Evolutionary conservation across 2,888 invertebrate genomes (phyloP).

Genomic region (Drosophila niveifrons): DNA sequence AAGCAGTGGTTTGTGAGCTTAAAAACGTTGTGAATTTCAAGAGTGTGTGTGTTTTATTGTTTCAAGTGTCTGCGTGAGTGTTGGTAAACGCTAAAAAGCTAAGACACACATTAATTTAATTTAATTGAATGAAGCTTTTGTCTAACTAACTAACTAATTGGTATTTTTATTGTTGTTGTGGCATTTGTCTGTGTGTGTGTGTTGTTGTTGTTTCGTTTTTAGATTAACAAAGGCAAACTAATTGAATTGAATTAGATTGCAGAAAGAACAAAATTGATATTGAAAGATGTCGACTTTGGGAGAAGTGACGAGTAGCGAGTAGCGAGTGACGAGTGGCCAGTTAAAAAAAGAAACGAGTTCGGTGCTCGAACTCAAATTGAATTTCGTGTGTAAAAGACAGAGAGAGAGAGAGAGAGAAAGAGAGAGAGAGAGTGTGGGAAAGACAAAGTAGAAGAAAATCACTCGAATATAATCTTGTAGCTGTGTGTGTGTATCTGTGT

Average conservation of each 20-base stretch:
- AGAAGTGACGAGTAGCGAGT: slow-evolving; percentile 23
- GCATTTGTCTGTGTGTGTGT: slow-evolving; percentile 33
- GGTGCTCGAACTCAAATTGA: slow-evolving; percentile 29
- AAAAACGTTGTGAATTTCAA: neutral
- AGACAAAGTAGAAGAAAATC: slow-evolving; percentile 30
- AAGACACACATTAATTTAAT: slow-evolving; percentile 80
- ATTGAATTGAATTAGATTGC: slow-evolving; percentile 6
- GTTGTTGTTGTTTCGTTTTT: neutral
- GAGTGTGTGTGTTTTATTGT: neutral
- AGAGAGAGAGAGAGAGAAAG: slow-evolving; percentile 28
- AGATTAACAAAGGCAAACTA: neutral
- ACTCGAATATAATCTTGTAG: slow-evolving; percentile 41
- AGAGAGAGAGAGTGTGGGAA: slow-evolving; percentile 1
- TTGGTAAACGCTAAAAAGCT: slow-evolving; percentile 75
- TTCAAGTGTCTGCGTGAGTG: slow-evolving; percentile 29
- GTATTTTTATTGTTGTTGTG: slow-evolving; percentile 49
- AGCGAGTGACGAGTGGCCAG: slow-evolving; percentile 32
- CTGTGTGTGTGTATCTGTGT: slow-evolving; percentile 13
- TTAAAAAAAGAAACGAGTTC: slow-evolving; percentile 11
- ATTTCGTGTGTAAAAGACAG: slow-evolving; percentile 11
- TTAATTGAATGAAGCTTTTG: slow-evolving; percentile 63
- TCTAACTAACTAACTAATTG: slow-evolving; percentile 72
- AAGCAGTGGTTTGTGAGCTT: slow-evolving; percentile 17
- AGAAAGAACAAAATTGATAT: neutral
- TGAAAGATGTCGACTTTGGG: slow-evolving; percentile 1